phyloP scores from a whole-genome alignment of 2,113 vertebrate genomes.

The Passer montanus region DNA sequence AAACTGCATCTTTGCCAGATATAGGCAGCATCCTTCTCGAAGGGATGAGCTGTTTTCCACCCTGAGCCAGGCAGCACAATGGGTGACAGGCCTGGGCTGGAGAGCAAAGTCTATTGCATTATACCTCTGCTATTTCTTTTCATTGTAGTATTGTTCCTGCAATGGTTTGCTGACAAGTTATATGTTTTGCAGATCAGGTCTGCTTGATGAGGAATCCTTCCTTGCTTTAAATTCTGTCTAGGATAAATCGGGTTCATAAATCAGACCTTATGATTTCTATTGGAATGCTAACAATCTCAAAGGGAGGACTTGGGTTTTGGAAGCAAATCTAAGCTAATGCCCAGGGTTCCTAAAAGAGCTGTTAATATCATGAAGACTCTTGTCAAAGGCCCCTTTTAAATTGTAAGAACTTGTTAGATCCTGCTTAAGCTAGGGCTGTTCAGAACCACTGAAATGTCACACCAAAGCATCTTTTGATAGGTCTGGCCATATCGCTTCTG shows the following conservation, averaged over 20 bases:
- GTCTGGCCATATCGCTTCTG: neutral
- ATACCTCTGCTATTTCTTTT: neutral
- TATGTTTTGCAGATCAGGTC: slow-evolving; percentile 6
- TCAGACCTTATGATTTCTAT: neutral
- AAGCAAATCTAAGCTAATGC: slow-evolving; percentile 12
- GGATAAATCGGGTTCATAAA: neutral
- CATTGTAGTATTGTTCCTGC: neutral
- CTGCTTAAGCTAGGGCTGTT: neutral
- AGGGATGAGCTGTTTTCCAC: neutral
- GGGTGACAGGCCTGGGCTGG: neutral
- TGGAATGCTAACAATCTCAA: slow-evolving; percentile 17
- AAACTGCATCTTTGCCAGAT: neutral
- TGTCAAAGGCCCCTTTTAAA: neutral
- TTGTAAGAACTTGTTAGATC: neutral
- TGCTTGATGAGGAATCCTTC: slow-evolving; percentile 40
- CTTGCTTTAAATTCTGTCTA: neutral
- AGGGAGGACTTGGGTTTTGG: slow-evolving; percentile 32
- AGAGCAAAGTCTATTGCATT: neutral
- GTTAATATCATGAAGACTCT: slow-evolving; percentile 11
- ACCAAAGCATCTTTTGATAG: neutral
- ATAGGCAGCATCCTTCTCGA: accelerated
- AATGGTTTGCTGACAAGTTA: neutral
- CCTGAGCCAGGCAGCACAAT: neutral
- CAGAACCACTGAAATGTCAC: neutral
- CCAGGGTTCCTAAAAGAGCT: neutral